Percentiles rank a stretch among this genome's conserved stretches.
Conservation (phyloP, 2,113 vertebrate genomes). For the Neodontobutis hainanensis region DNA sequence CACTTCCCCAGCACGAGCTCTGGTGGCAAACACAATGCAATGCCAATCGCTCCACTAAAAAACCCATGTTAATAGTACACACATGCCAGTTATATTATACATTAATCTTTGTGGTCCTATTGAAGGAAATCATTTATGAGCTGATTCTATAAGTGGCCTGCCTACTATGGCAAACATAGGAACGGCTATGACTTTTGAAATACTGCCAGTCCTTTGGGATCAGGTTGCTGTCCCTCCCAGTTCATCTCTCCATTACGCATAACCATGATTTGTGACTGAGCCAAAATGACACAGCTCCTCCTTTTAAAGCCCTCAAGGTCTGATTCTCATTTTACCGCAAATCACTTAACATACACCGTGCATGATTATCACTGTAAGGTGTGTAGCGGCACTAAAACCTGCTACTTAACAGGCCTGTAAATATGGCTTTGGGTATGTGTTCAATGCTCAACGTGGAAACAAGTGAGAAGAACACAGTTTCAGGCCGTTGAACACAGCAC, state of each 20-base stretch:
- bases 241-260: slow-evolving; percentile 52
- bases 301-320: slow-evolving; percentile 43
- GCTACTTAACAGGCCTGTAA: slow-evolving; percentile 14
- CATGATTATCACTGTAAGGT: slow-evolving; percentile 39
- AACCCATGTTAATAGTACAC: slow-evolving; percentile 49
- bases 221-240: slow-evolving; percentile 50
- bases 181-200: slow-evolving; percentile 15
- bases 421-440: not conserved
- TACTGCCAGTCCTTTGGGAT: slow-evolving; percentile 34
- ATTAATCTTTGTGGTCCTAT: slow-evolving; percentile 37
- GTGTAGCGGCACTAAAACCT: slow-evolving; percentile 11
- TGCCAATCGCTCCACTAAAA: slow-evolving; percentile 32
- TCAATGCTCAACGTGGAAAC: slow-evolving; percentile 8
- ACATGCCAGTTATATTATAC: slow-evolving; percentile 52
- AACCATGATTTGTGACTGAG: slow-evolving; percentile 52
- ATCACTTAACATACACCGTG: slow-evolving; percentile 26
- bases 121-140: slow-evolving; percentile 52
- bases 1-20: slow-evolving; percentile 32
- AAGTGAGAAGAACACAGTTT: slow-evolving; percentile 20
- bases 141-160: slow-evolving; percentile 4
- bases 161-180: slow-evolving; percentile 14
- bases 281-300: slow-evolving; percentile 28
- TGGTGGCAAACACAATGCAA: slow-evolving; percentile 32
- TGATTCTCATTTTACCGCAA: slow-evolving; percentile 36
- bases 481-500: slow-evolving; percentile 15